Base-by-base conservation (phyloP, 2,797 vertebrate genomes). In the Nothura maculosa region DNA sequence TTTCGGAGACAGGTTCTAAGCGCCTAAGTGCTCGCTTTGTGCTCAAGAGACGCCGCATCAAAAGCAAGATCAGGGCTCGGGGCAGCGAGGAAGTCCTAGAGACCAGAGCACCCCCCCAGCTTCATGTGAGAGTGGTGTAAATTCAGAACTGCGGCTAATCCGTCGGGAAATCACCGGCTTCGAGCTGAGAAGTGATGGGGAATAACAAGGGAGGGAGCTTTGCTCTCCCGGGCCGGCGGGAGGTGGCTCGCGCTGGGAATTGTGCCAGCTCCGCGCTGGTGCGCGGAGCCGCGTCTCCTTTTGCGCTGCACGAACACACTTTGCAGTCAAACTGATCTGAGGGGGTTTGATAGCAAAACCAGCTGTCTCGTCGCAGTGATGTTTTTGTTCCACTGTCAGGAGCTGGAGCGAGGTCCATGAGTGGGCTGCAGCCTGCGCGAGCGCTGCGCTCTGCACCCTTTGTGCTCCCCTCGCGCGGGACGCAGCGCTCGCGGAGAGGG, bases 131-230 rank as follows among this genome's bases (percentile, higher is more conserved):
- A 95, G 89, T 10, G 1, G 74, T 34, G 27, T 66, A 92, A 87
- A 61, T 43, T 80, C 80, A 93, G 85, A 90, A 61, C 90, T 92
- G 85, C 48, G 89, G 81, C 83, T 70, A 95, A 97, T 54, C 90
- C 42, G 2, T 17, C 38, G 90, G 91, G 92, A 95, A 96, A 94
- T 96, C 78, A 92, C 66, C n/a, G 81, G 79, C 82, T 91, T 92
- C 96, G 84, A 60, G 74, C 87, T 15, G 81, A 92, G 94, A 91
- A 96, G 80, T 91, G 94, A 92, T 86, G 93, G 85, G 70, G 90
- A 95, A 92, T 87, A 95, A 94, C 94, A 95, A 96, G 92, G 90
- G 94, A 96, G 92, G 92, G 93, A 91, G 80, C 77, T 96, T 95
- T 74, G 92, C 83, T 88, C 96, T 95, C 79, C 85, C 85, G 89